These are phyloP conservation scores for Aethina tumida DNA, from an alignment of 1,140 invertebrate species.

Conservation along the genomic window DNA sequence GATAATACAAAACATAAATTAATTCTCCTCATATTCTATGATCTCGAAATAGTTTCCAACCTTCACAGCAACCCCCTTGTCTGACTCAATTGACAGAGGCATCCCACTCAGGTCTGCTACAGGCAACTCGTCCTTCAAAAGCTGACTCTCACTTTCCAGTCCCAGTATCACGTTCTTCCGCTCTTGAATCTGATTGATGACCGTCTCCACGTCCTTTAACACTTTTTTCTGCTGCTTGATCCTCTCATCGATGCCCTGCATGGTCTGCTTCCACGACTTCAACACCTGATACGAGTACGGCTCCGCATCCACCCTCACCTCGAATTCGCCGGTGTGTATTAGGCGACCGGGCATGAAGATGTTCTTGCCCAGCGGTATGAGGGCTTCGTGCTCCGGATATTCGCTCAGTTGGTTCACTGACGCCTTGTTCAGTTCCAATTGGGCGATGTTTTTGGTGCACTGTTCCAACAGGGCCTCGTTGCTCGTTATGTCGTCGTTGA, in stretches of 20 bases:
- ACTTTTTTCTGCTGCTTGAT: constrained; percentile 15
- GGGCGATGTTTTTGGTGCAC: no score
- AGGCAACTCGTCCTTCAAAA: constrained; percentile 7
- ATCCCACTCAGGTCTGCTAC: constrained; percentile 8
- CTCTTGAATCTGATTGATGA: constrained; percentile 18
- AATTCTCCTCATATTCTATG: constrained; percentile 23
- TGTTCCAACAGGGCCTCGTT: no score
- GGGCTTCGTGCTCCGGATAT: constrained; percentile 19
- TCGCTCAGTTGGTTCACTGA: constrained; percentile 14
- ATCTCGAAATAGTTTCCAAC: constrained; percentile 27
- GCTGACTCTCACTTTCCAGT: constrained; percentile 10
- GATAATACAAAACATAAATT: neutral
- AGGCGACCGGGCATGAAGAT: constrained; percentile 23
- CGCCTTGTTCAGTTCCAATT: no score
- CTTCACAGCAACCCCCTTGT: constrained; percentile 26
- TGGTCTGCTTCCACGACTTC: constrained; percentile 20
- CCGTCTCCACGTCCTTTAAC: constrained; percentile 15
- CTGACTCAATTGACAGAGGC: constrained; percentile 24
- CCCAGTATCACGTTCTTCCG: constrained; percentile 19
- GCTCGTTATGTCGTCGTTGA: no score
- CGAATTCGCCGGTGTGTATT: constrained; percentile 26
- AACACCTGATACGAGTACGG: constrained; percentile 20
- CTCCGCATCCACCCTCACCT: constrained; percentile 16
- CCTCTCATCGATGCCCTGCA: constrained; percentile 13
- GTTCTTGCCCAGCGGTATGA: constrained; percentile 24